These are phyloP conservation scores for Amphipoea lucens DNA, from an alignment of 2,888 invertebrate species.

Conservation along the genomic window DNA sequence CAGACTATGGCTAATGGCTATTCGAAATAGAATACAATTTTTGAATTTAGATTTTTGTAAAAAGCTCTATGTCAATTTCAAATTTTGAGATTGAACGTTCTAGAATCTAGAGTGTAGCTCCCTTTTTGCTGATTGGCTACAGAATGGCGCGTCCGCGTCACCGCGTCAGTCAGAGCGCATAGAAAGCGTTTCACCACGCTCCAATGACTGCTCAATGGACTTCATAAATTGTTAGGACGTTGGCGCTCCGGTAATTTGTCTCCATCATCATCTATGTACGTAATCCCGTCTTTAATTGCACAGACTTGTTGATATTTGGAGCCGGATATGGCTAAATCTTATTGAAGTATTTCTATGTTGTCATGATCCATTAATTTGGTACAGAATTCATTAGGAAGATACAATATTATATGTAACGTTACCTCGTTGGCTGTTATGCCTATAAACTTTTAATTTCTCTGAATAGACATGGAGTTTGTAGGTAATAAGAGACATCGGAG, in stretches of 20 bases:
- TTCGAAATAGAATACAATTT: conserved; percentile 22
- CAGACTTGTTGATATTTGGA: conserved; percentile 5
- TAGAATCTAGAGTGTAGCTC: conserved; percentile 30
- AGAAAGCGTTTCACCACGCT: conserved; percentile 81
- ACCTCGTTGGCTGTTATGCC: background rate
- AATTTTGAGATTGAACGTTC: conserved; percentile 3
- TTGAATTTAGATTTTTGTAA: background rate
- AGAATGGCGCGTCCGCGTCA: conserved; percentile 61
- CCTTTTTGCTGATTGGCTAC: conserved; percentile 61
- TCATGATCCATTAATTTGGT: background rate
- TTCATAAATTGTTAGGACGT: conserved; percentile 72
- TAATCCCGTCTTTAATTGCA: conserved; percentile 12
- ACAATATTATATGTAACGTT: conserved; percentile 3
- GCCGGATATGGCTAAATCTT: conserved; percentile 6
- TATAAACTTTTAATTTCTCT: background rate
- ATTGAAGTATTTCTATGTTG: background rate
- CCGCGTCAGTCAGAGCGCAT: conserved; percentile 67
- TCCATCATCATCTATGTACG: conserved; percentile 20
- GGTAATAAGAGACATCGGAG: background rate
- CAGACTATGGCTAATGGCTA: conserved; percentile 27
- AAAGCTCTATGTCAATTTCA: background rate
- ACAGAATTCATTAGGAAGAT: background rate
- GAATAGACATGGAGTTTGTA: background rate
- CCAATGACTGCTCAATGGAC: conserved; percentile 73
- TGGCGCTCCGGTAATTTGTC: conserved; percentile 55